phyloP scores from a whole-genome alignment of 2,113 vertebrate genomes.

The Anas platyrhynchos region DNA sequence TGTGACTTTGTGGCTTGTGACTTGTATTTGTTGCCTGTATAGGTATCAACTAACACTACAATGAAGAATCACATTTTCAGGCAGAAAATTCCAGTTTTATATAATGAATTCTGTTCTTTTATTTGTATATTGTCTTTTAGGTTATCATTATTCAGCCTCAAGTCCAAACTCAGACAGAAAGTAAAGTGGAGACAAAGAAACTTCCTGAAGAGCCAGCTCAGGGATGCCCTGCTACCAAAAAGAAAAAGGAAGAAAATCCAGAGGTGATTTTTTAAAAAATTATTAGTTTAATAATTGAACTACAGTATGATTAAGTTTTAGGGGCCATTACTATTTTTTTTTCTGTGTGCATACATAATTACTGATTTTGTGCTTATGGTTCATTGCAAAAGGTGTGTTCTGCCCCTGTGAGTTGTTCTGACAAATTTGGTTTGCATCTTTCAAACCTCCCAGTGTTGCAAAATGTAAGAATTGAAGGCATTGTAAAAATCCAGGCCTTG shows the following conservation, averaged over 20 bases:
- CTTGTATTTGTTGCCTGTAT: background rate
- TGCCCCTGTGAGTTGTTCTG: background rate
- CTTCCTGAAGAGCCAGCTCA: constrained; percentile 80
- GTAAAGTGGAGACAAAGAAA: constrained; percentile 78
- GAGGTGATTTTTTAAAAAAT: constrained; percentile 65
- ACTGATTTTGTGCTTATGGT: background rate
- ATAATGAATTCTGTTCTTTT: background rate
- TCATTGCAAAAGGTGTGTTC: background rate
- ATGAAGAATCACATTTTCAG: background rate
- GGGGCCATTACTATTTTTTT: background rate
- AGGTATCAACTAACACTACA: background rate
- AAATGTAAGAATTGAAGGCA: background rate
- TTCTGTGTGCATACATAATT: background rate
- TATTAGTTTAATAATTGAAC: background rate
- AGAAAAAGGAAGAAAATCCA: constrained; percentile 83
- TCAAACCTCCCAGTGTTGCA: background rate
- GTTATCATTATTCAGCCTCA: constrained; percentile 97
- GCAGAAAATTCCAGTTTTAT: background rate
- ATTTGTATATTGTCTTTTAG: constrained; percentile 68
- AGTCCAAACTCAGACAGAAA: constrained; percentile 83
- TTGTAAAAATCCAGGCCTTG: background rate
- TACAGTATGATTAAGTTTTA: background rate
- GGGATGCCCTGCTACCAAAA: constrained; percentile 79
- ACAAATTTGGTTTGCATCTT: background rate
- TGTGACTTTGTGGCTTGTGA: background rate